phyloP scores from a whole-genome alignment of 2,113 vertebrate species.

The Gymnocephalus cernua region DNA sequence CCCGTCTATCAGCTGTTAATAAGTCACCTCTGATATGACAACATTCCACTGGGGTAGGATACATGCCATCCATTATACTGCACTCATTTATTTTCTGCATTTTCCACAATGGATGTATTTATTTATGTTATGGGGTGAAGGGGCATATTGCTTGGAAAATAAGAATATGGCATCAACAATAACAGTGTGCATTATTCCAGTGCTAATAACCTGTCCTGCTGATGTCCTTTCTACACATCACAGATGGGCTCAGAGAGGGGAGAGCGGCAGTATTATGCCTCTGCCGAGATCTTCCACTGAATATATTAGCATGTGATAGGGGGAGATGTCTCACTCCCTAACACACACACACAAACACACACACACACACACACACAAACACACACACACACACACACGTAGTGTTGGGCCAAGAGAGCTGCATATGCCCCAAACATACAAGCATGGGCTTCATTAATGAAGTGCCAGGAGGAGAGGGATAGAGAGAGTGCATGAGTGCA shows the following conservation, averaged over 20 bases:
- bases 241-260: conserved; percentile 82
- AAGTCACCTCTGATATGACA: conserved; percentile 46
- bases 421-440: conserved; percentile 83
- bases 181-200: conserved; percentile 76
- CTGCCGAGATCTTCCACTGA: conserved; percentile 80
- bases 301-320: conserved; percentile 82
- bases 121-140: conserved; percentile 58
- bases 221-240: conserved; percentile 79
- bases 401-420: conserved; percentile 78
- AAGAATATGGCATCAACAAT: conserved; percentile 75
- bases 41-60: conserved; percentile 25
- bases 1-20: conserved; percentile 48
- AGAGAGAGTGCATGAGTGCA: too few relatives aligned
- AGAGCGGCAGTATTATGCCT: conserved; percentile 79
- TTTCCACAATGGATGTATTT: conserved; percentile 51
- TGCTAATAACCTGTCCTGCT: conserved; percentile 79
- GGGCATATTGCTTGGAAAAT: conserved; percentile 61
- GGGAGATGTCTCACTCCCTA: conserved; percentile 76
- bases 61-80: conserved; percentile 34
- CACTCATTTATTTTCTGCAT: conserved; percentile 46
- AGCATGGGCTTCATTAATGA: conserved; percentile 81
- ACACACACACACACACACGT: conserved; percentile 16
- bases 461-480: conserved; percentile 75
- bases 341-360: conserved; percentile 33
- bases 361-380: conserved; percentile 46